Evolutionary conservation across 2,113 vertebrate species (phyloP).

Genomic region (cat (Felis catus)): DNA sequence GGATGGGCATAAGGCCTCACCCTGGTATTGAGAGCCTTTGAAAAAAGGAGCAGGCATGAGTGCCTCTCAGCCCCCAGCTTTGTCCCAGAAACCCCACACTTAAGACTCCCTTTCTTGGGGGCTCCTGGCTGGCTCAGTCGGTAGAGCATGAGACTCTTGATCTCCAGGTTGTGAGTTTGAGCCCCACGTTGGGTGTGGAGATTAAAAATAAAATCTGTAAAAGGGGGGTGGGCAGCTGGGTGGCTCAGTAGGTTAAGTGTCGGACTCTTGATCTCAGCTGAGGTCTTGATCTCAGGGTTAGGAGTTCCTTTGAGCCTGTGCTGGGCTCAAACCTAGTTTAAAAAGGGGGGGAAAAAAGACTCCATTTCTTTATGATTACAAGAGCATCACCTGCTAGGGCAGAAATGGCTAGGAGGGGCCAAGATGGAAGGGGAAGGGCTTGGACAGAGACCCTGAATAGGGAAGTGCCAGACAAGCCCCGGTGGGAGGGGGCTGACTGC

Average conservation of each 20-base stretch:
- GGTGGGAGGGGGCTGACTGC: neutral
- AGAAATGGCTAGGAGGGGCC: neutral
- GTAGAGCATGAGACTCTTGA: too few species aligned
- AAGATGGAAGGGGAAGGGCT: neutral
- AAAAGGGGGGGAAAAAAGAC: neutral
- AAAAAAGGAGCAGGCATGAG: neutral
- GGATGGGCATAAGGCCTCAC: neutral
- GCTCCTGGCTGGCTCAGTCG: too few species aligned
- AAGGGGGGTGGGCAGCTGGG: too few species aligned
- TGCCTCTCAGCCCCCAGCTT: neutral
- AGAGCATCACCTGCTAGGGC: slow-evolving; percentile 22
- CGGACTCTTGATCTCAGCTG: too few species aligned
- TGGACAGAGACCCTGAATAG: neutral
- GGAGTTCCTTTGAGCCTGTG: too few species aligned
- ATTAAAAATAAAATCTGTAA: too few species aligned
- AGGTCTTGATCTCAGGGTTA: too few species aligned
- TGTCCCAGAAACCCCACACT: neutral
- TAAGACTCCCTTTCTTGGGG: neutral
- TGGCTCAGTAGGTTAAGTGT: too few species aligned
- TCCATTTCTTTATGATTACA: slow-evolving; percentile 15
- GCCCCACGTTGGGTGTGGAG: too few species aligned
- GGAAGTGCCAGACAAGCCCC: neutral
- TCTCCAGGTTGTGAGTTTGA: too few species aligned
- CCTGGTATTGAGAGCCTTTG: neutral
- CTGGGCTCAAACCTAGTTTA: neutral